These are phyloP conservation scores for Xanthia icteritia DNA, from an alignment of 2,888 invertebrate genomes.

Conservation along the genomic window DNA sequence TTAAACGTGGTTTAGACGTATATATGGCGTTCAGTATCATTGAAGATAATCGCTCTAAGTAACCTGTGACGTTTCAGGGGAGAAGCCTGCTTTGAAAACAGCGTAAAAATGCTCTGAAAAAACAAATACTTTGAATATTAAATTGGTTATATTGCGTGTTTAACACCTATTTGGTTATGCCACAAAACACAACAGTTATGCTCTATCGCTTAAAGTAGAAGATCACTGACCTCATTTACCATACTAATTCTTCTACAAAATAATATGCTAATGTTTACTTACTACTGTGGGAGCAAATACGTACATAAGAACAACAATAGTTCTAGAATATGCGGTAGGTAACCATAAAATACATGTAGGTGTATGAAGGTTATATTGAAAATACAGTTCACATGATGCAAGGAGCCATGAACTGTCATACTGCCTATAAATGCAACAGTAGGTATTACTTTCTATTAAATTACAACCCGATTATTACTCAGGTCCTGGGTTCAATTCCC, in stretches of 20 bases:
- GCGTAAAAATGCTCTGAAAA: background rate
- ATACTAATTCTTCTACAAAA: constrained; percentile 36
- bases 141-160: constrained; percentile 25
- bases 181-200: constrained; percentile 38
- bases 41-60: too few relatives aligned
- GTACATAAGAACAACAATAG: constrained; percentile 17
- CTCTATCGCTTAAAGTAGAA: constrained; percentile 34
- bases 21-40: background rate
- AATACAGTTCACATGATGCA: constrained; percentile 18
- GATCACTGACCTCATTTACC: constrained; percentile 53
- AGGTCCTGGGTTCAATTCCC: background rate
- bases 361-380: constrained; percentile 19
- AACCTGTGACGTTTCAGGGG: background rate
- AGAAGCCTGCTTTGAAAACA: background rate
- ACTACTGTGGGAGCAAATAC: constrained; percentile 18
- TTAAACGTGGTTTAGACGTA: background rate
- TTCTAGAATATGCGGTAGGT: constrained; percentile 21
- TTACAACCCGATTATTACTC: background rate
- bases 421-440: background rate
- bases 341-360: background rate
- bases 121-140: background rate
- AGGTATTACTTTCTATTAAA: background rate
- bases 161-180: constrained; percentile 31
- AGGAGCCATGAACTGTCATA: constrained; percentile 3
- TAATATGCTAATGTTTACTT: constrained; percentile 36